phyloP scores from a whole-genome alignment of 2,113 vertebrate species.

The Sula dactylatra region DNA sequence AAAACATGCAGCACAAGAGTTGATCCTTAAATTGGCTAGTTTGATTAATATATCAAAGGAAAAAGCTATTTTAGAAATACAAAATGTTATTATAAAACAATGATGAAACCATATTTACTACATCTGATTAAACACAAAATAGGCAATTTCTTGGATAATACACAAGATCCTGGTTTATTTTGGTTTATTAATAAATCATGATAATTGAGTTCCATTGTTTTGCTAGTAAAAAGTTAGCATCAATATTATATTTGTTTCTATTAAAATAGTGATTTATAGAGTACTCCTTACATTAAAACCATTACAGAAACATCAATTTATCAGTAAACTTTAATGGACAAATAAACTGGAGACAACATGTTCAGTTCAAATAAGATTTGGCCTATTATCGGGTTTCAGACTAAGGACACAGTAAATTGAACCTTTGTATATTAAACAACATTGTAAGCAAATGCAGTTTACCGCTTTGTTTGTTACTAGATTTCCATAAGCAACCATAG shows the following conservation, averaged over 20 bases:
- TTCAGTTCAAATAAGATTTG: slow-evolving; percentile 49
- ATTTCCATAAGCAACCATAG: not conserved
- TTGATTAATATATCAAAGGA: not conserved
- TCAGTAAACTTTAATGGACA: slow-evolving; percentile 37
- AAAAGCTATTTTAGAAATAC: slow-evolving; percentile 21
- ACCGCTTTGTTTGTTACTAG: not conserved
- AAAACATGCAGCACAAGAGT: not conserved
- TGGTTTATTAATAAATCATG: slow-evolving; percentile 24
- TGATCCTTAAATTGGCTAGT: not conserved
- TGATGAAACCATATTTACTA: slow-evolving; percentile 6
- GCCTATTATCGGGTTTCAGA: not conserved
- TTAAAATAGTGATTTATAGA: slow-evolving; percentile 29
- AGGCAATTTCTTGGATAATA: not conserved
- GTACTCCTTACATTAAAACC: not conserved
- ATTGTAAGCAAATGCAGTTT: slow-evolving; percentile 6
- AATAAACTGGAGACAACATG: slow-evolving; percentile 56
- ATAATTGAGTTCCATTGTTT: slow-evolving; percentile 12
- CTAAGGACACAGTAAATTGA: not conserved
- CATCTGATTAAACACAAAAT: slow-evolving; percentile 11
- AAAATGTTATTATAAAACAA: slow-evolving; percentile 28
- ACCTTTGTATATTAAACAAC: not conserved
- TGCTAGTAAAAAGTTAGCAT: not conserved
- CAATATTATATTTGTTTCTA: slow-evolving; percentile 37
- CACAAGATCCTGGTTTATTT: slow-evolving; percentile 1
- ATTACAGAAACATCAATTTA: slow-evolving; percentile 49